phyloP scores from a whole-genome alignment of 2,888 invertebrate genomes.

The Pinctada fucata region DNA sequence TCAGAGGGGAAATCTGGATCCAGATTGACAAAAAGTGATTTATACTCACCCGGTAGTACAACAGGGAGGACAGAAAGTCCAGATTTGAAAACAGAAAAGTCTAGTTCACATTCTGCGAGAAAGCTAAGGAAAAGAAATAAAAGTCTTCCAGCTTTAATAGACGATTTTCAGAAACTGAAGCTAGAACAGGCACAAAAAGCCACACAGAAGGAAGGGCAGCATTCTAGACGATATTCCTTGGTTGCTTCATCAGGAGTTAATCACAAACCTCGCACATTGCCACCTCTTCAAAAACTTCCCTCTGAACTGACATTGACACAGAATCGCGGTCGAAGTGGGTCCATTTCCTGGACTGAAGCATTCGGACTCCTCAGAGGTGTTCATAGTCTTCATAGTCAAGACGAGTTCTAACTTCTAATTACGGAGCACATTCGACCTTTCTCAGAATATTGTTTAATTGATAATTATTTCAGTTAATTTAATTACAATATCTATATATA shows the following conservation, averaged over 20 bases:
- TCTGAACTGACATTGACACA: constrained; percentile 30
- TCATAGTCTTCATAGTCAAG: constrained; percentile 38
- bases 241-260: neutral
- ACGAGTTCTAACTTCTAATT: neutral
- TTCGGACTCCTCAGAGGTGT: constrained; percentile 54
- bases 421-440: too few species aligned
- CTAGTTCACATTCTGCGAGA: constrained; percentile 21
- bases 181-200: constrained; percentile 30
- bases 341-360: constrained; percentile 55
- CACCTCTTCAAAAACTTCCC: constrained; percentile 35
- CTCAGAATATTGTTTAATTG: too few species aligned
- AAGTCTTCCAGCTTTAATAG: constrained; percentile 47
- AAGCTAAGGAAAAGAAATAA: constrained; percentile 45
- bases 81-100: constrained; percentile 37
- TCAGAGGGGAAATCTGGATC: constrained; percentile 1
- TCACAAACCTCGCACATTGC: constrained; percentile 32
- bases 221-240: constrained; percentile 11
- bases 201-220: constrained; percentile 7
- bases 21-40: neutral
- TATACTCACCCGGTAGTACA: constrained; percentile 19
- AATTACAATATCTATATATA: too few species aligned
- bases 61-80: constrained; percentile 26
- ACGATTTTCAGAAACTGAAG: constrained; percentile 45
- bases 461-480: too few species aligned
- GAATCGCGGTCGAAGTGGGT: constrained; percentile 34